Evolutionary conservation across 2,888 invertebrate genomes (phyloP).

Genomic region (Tanytarsus gracilentus): DNA sequence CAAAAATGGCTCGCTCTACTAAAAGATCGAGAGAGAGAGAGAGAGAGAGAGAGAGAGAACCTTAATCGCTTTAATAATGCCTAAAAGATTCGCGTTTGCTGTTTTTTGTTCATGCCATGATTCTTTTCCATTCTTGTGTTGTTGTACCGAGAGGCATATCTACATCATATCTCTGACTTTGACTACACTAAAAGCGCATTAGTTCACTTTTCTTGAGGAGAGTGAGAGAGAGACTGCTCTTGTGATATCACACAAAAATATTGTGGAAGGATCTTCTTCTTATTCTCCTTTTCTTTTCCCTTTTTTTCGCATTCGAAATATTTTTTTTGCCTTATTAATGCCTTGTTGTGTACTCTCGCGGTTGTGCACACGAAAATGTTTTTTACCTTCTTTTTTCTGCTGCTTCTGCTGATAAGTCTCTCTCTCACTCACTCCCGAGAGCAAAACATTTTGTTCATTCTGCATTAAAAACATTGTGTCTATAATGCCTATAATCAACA

Average conservation of each 20-base stretch:
- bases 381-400: too few relatives aligned
- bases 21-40: neutral
- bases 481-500: too few relatives aligned
- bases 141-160: slow-evolving; percentile 28
- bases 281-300: neutral
- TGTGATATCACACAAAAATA: slow-evolving; percentile 21
- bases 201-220: slow-evolving; percentile 39
- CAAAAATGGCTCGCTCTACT: neutral
- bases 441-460: slow-evolving; percentile 4
- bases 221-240: slow-evolving; percentile 15
- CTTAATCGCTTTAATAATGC: slow-evolving; percentile 13
- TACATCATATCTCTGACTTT: slow-evolving; percentile 39
- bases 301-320: neutral
- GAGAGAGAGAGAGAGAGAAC: neutral
- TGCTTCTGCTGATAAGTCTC: neutral
- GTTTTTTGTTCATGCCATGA: neutral
- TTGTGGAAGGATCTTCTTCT: slow-evolving; percentile 11
- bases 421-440: neutral
- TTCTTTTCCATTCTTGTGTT: neutral
- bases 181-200: slow-evolving; percentile 45
- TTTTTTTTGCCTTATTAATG: slow-evolving; percentile 1
- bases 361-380: slow-evolving; percentile 4
- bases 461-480: too few relatives aligned
- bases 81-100: slow-evolving; percentile 17
- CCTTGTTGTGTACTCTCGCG: neutral